phyloP scores from a whole-genome alignment of 1,140 invertebrate genomes.

The Drosophila yakuba region DNA sequence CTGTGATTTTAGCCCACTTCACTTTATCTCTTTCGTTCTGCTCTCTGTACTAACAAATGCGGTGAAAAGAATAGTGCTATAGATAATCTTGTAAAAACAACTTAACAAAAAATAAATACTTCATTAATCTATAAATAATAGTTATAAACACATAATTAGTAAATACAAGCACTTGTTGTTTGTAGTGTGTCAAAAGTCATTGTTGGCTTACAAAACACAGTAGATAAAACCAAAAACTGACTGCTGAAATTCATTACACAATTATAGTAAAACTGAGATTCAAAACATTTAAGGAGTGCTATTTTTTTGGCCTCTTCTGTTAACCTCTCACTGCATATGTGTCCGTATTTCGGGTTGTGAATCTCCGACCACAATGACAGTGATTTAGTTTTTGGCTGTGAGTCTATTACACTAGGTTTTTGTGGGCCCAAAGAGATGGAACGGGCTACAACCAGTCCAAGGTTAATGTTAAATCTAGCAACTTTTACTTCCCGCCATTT shows the following conservation, averaged over 20 bases:
- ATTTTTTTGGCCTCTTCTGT: not conserved
- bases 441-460: conserved; percentile 2
- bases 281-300: not conserved
- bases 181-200: too few species aligned
- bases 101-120: too few species aligned
- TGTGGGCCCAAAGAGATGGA: conserved; percentile 14
- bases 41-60: not conserved
- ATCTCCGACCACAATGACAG: conserved; percentile 76
- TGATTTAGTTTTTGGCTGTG: conserved; percentile 80
- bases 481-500: conserved; percentile 60
- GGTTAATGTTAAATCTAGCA: conserved; percentile 65
- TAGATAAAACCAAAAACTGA: too few species aligned
- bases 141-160: too few species aligned
- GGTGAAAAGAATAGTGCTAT: not conserved
- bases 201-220: too few species aligned
- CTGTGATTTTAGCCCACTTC: conserved; percentile 44
- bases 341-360: conserved; percentile 45
- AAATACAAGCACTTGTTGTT: too few species aligned
- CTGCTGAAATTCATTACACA: not conserved
- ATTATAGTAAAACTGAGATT: not conserved
- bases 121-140: too few species aligned
- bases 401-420: conserved; percentile 66
- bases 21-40: conserved; percentile 13
- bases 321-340: conserved; percentile 12
- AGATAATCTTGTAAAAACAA: not conserved